phyloP scores from a whole-genome alignment of 2,888 invertebrate genomes.

The Exephanes ischioxanthus region DNA sequence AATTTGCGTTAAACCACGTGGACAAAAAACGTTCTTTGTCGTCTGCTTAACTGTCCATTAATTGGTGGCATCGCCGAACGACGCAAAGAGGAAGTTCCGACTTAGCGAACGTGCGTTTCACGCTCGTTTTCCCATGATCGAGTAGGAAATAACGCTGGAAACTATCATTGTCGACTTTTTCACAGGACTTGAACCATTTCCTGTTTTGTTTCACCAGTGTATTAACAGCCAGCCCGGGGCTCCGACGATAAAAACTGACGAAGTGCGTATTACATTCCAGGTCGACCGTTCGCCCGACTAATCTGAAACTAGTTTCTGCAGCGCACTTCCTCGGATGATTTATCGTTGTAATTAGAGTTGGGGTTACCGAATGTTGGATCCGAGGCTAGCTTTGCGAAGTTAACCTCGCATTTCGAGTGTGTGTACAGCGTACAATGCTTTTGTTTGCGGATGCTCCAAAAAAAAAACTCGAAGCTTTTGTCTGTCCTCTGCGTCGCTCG shows the following conservation, averaged over 20 bases:
- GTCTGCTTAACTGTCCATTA: background rate
- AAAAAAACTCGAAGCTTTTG: conserved; percentile 13
- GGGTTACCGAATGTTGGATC: conserved; percentile 7
- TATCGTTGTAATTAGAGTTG: conserved; percentile 41
- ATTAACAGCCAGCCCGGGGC: background rate
- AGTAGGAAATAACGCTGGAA: background rate
- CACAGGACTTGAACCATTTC: background rate
- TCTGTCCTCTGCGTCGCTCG: background rate
- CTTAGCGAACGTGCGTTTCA: background rate
- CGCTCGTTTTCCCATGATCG: background rate
- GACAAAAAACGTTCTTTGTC: background rate
- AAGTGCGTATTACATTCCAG: conserved; percentile 22
- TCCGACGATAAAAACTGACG: conserved; percentile 10
- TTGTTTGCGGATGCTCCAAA: background rate
- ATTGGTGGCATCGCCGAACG: too few relatives aligned
- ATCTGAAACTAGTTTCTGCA: conserved; percentile 35
- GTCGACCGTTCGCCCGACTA: conserved; percentile 17
- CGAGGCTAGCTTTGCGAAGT: conserved; percentile 20
- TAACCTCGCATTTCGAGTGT: conserved; percentile 1
- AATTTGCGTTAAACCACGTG: too few relatives aligned
- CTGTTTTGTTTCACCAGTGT: background rate
- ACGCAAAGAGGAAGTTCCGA: background rate
- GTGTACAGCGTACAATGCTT: background rate
- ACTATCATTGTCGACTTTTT: background rate
- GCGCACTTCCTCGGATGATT: conserved; percentile 24